phyloP scores from a whole-genome alignment of 2,797 vertebrate genomes.

The Helicolenus hilgendorfi region DNA sequence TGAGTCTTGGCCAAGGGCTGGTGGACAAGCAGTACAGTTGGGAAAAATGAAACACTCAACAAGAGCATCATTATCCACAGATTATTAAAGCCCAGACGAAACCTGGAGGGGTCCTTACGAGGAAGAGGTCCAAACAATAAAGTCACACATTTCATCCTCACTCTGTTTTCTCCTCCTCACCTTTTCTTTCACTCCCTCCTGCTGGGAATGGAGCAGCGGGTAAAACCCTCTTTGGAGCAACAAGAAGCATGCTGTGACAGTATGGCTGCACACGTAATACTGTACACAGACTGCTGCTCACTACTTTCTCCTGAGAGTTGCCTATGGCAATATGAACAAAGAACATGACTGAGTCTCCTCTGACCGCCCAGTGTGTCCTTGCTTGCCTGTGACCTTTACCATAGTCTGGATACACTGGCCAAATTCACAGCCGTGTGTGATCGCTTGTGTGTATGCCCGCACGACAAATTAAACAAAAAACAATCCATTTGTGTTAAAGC shows the following conservation, averaged over 20 bases:
- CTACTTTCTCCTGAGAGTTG: conserved; percentile 61
- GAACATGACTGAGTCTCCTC: conserved; percentile 60
- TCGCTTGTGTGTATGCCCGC: not conserved
- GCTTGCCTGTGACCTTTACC: conserved; percentile 61
- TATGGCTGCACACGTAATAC: conserved; percentile 6
- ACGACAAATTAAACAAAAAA: not conserved
- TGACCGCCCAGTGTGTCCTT: conserved; percentile 34
- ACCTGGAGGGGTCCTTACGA: conserved; percentile 19
- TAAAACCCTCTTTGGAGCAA: conserved; percentile 64
- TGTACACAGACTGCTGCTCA: not conserved
- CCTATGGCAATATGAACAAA: conserved; percentile 74
- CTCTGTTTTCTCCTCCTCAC: conserved; percentile 41
- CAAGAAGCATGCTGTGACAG: conserved; percentile 67
- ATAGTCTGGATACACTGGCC: conserved; percentile 6
- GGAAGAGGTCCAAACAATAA: conserved; percentile 49
- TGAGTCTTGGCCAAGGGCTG: conserved; percentile 25
- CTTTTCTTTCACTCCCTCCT: conserved; percentile 42
- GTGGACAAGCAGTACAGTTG: conserved; percentile 18
- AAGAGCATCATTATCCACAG: conserved; percentile 53
- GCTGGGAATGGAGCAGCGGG: conserved; percentile 49
- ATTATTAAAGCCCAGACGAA: conserved; percentile 57
- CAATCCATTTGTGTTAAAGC: not conserved
- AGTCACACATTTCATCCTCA: conserved; percentile 45
- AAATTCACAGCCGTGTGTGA: conserved; percentile 10
- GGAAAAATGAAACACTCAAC: conserved; percentile 50